These are phyloP conservation scores for Xylota segnis DNA, from an alignment of 2,888 invertebrate genomes.

Conservation along the genomic window DNA sequence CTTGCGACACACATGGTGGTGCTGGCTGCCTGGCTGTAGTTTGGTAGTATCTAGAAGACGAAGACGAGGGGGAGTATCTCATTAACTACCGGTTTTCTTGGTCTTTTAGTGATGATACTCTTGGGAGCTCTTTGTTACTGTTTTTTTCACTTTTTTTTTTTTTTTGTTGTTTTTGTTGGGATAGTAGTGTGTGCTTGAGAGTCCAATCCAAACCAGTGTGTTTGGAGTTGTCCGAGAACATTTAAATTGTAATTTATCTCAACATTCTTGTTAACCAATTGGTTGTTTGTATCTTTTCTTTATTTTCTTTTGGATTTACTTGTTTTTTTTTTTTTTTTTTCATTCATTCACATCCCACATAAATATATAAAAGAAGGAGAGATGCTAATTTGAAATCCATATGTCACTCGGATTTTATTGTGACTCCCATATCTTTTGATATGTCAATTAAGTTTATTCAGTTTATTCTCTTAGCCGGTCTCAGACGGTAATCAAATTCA, in stretches of 20 bases:
- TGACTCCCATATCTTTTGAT: constrained; percentile 74
- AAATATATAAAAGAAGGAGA: constrained; percentile 26
- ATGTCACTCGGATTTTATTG: constrained; percentile 75
- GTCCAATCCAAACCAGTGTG: constrained; percentile 2
- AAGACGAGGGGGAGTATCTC: constrained; percentile 41
- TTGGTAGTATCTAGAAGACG: constrained; percentile 16
- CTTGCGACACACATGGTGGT: not conserved
- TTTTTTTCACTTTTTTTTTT: no score
- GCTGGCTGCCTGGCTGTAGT: not conserved
- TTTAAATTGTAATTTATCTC: constrained; percentile 77
- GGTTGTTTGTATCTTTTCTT: constrained; percentile 67
- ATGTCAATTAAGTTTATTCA: constrained; percentile 74
- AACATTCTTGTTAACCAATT: constrained; percentile 77
- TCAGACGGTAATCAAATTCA: constrained; percentile 59
- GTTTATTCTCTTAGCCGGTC: constrained; percentile 39
- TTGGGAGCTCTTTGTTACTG: constrained; percentile 41
- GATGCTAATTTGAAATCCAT: constrained; percentile 76
- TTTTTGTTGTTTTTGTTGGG: not conserved
- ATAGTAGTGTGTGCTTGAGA: not conserved
- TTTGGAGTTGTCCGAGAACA: constrained; percentile 46
- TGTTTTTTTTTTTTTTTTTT: not conserved
- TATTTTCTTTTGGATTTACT: constrained; percentile 22
- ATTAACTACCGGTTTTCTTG: constrained; percentile 75
- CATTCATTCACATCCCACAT: not conserved
- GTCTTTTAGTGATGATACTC: constrained; percentile 20